Evolutionary conservation across 2,888 invertebrate genomes (phyloP).

Genomic region (Alsophila aescularia): DNA sequence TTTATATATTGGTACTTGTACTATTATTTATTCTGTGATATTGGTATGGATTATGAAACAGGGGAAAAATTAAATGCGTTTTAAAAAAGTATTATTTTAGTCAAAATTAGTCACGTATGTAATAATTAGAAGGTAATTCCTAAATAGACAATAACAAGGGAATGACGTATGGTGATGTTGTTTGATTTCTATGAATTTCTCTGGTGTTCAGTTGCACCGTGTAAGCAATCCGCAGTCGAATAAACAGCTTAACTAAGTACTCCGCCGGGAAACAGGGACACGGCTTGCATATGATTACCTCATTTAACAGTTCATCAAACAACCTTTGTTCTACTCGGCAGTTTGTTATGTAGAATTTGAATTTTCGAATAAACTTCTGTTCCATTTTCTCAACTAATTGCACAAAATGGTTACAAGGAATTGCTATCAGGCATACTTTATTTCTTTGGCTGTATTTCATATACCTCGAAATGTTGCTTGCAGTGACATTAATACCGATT

Average conservation of each 20-base stretch:
- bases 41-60: too few species aligned
- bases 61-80: too few species aligned
- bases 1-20: too few species aligned
- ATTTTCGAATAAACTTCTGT: not conserved
- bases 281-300: not conserved
- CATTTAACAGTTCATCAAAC: not conserved
- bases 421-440: slow-evolving; percentile 2
- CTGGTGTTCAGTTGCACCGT: slow-evolving; percentile 12
- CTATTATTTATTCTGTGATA: too few species aligned
- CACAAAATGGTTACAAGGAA: slow-evolving; percentile 15
- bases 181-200: slow-evolving; percentile 1
- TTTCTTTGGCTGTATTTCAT: slow-evolving; percentile 5
- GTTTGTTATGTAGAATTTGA: not conserved
- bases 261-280: slow-evolving; percentile 13
- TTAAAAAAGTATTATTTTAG: too few species aligned
- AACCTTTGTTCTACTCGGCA: slow-evolving; percentile 1
- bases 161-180: slow-evolving; percentile 1
- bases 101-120: not conserved
- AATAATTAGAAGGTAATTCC: not conserved
- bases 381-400: slow-evolving; percentile 11
- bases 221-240: slow-evolving; percentile 8
- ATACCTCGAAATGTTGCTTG: slow-evolving; percentile 8
- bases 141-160: slow-evolving; percentile 13
- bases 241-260: slow-evolving; percentile 14
- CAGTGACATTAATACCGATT: not conserved